phyloP scores from a whole-genome alignment of 2,888 invertebrate genomes.

The Pyrgus malvae region DNA sequence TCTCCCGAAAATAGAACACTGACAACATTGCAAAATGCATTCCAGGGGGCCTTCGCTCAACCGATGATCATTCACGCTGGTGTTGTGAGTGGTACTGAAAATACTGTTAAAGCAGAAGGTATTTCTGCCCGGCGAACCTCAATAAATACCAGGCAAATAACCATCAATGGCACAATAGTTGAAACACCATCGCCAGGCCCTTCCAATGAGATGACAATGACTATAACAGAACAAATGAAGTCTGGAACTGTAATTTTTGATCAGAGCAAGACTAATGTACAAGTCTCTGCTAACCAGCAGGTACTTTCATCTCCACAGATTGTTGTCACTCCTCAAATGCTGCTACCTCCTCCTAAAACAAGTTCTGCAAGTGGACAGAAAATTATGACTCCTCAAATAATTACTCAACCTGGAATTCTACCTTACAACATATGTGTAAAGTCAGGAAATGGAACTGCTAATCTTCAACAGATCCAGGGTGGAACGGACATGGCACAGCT shows the following conservation, averaged over 20 bases:
- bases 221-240: conserved; percentile 76
- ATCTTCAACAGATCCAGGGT: conserved; percentile 72
- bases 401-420: conserved; percentile 69
- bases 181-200: conserved; percentile 80
- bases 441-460: conserved; percentile 62
- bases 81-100: conserved; percentile 70
- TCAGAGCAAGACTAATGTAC: conserved; percentile 72
- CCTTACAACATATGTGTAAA: conserved; percentile 79
- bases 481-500: conserved; percentile 70
- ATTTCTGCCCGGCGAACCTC: conserved; percentile 75
- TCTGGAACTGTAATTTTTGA: conserved; percentile 75
- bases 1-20: conserved; percentile 78
- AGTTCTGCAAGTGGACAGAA: conserved; percentile 64
- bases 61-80: conserved; percentile 77
- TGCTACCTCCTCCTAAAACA: conserved; percentile 72
- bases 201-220: conserved; percentile 75
- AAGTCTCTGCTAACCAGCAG: conserved; percentile 73
- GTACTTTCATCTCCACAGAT: conserved; percentile 75
- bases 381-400: conserved; percentile 68
- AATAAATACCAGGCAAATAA: conserved; percentile 77
- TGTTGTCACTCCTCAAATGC: conserved; percentile 77
- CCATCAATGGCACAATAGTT: conserved; percentile 78
- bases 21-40: conserved; percentile 75
- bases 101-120: conserved; percentile 73
- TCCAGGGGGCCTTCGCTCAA: conserved; percentile 75